Percentiles rank a stretch among this genome's conserved stretches.
These are phyloP conservation scores for Esox lucius DNA, from an alignment of 2,797 vertebrate genomes.

Conservation along the genomic window DNA sequence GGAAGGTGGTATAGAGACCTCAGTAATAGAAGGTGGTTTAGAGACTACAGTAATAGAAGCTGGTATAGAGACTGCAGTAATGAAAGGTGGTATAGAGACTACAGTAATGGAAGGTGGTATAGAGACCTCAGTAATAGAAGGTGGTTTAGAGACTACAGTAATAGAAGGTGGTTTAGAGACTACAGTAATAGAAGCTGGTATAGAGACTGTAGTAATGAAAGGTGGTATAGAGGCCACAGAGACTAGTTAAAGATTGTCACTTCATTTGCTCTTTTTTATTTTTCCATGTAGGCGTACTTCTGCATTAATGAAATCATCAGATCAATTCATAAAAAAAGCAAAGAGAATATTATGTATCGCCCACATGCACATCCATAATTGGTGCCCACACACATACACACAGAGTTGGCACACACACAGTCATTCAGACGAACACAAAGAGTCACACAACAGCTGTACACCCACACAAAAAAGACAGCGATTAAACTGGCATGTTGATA, in stretches of 20 bases:
- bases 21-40: too few relatives aligned
- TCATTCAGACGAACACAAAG: conserved; percentile 5
- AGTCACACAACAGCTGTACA: background rate
- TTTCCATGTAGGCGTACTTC: background rate
- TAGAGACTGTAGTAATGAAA: too few relatives aligned
- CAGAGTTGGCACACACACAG: conserved; percentile 14
- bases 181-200: too few relatives aligned
- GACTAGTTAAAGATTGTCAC: background rate
- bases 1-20: too few relatives aligned
- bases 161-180: too few relatives aligned
- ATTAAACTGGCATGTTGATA: conserved; percentile 33
- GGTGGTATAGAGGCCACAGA: too few relatives aligned
- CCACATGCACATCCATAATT: conserved; percentile 28
- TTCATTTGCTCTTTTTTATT: background rate
- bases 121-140: too few relatives aligned
- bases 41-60: too few relatives aligned
- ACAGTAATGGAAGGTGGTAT: too few relatives aligned
- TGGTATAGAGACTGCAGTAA: too few relatives aligned
- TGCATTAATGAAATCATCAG: background rate
- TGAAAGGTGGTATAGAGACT: too few relatives aligned
- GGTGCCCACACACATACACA: background rate
- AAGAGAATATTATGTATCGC: background rate
- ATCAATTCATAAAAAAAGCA: background rate
- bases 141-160: too few relatives aligned
- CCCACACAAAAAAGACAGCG: conserved; percentile 22